Conservation (phyloP, 2,797 vertebrate species). For the Microctenopoma lineatum region DNA sequence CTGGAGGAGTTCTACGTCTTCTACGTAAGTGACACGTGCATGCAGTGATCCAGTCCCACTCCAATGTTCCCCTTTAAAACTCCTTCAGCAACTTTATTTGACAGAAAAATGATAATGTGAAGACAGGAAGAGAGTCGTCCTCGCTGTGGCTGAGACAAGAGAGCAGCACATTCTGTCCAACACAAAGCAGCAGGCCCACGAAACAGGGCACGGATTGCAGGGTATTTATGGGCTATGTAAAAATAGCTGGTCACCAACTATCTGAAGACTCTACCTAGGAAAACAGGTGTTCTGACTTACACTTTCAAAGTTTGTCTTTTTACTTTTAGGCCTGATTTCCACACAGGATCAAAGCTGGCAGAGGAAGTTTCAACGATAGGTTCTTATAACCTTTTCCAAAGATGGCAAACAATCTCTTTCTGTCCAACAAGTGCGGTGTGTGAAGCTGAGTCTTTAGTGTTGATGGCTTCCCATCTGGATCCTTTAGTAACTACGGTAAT, state of each 20-base stretch:
- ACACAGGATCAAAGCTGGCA: not conserved
- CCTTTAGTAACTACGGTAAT: too few relatives aligned
- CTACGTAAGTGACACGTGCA: slow-evolving; percentile 3
- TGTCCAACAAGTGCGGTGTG: too few relatives aligned
- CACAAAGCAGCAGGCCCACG: slow-evolving; percentile 16
- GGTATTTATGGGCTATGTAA: not conserved
- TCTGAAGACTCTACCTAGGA: not conserved
- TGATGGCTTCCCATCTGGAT: not conserved
- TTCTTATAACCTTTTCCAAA: not conserved
- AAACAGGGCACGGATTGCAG: slow-evolving; percentile 27
- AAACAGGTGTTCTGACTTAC: too few relatives aligned
- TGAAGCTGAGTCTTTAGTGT: not conserved
- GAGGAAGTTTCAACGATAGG: not conserved
- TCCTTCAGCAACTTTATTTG: not conserved
- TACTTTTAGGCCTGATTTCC: not conserved
- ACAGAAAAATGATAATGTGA: not conserved
- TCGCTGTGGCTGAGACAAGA: not conserved
- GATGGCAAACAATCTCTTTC: not conserved
- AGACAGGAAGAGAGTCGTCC: not conserved
- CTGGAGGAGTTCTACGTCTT: too few relatives aligned
- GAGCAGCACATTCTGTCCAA: not conserved
- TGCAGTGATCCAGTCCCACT: not conserved
- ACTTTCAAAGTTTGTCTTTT: not conserved
- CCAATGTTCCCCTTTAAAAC: not conserved
- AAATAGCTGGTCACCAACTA: not conserved